A percentile compares a stretch with the other conserved stretches of the same genome.
Conservation (phyloP, 2,888 invertebrate genomes). For the Electrophaes corylata region DNA sequence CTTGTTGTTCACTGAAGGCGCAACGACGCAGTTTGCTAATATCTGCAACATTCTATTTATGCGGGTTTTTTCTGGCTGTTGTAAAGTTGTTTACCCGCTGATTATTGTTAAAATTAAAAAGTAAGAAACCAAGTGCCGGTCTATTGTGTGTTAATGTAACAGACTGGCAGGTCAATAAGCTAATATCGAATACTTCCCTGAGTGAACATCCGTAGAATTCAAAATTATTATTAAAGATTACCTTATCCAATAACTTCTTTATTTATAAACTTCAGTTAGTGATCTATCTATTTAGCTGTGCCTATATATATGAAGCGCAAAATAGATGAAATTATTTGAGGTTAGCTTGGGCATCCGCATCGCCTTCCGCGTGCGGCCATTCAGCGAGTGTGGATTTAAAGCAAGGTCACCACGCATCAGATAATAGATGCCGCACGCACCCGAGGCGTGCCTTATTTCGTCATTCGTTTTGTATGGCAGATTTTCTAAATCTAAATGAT, state of each 20-base stretch:
- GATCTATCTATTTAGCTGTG: too few species aligned
- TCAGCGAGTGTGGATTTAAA: conserved; percentile 54
- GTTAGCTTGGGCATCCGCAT: conserved; percentile 42
- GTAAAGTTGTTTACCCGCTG: too few species aligned
- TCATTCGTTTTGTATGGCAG: conserved; percentile 35
- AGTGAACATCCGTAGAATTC: conserved; percentile 8
- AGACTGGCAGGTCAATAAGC: conserved; percentile 19
- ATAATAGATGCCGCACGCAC: conserved; percentile 54
- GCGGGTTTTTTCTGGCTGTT: background rate
- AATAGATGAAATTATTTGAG: conserved; percentile 23
- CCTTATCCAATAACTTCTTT: background rate
- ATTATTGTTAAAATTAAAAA: conserved; percentile 29
- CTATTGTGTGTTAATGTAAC: conserved; percentile 47
- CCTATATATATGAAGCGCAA: background rate
- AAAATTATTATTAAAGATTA: background rate
- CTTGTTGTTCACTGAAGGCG: conserved; percentile 7
- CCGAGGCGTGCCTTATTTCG: conserved; percentile 48
- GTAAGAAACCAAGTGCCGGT: conserved; percentile 30
- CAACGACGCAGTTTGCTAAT: conserved; percentile 16
- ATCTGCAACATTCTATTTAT: conserved; percentile 8
- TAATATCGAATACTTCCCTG: conserved; percentile 11
- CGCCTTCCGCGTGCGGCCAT: conserved; percentile 60
- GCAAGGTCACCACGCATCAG: conserved; percentile 61
- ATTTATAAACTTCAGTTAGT: background rate
- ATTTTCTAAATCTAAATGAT: conserved; percentile 46